Evolutionary conservation across 2,113 vertebrate genomes (phyloP).

Genomic region (Butastur rufipennis): DNA sequence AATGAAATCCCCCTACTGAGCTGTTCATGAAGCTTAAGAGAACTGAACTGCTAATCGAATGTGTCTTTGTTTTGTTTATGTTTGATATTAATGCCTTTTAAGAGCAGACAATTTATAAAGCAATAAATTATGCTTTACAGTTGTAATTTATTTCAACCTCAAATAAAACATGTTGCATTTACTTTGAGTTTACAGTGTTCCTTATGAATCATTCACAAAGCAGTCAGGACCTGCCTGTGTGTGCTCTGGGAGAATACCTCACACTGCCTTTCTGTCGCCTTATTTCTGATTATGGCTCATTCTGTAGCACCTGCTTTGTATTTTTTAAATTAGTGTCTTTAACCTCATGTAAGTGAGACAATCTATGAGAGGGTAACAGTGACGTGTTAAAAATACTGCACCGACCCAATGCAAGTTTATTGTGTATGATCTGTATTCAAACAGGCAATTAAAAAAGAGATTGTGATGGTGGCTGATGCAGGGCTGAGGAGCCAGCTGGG

Average conservation of each 20-base stretch:
- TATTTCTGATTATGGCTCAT: background rate
- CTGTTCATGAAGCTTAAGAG: slow-evolving; percentile 16
- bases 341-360: background rate
- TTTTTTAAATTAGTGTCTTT: background rate
- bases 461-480: background rate
- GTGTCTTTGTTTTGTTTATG: slow-evolving; percentile 49
- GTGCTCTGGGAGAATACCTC: background rate
- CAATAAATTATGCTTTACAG: slow-evolving; percentile 58
- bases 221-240: background rate
- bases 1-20: slow-evolving; percentile 23
- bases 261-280: background rate
- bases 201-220: background rate
- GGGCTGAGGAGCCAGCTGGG: background rate
- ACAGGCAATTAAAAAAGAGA: background rate
- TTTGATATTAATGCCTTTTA: slow-evolving; percentile 57
- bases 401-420: background rate
- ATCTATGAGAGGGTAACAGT: background rate
- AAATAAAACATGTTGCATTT: slow-evolving; percentile 59
- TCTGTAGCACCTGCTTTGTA: background rate
- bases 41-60: slow-evolving; percentile 33
- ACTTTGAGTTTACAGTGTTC: background rate
- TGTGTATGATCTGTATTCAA: background rate
- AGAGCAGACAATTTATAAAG: slow-evolving; percentile 51
- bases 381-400: background rate
- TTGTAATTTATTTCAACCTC: slow-evolving; percentile 63